Conservation (phyloP, 2,113 vertebrate genomes). For the Nothoprocta perdicaria region DNA sequence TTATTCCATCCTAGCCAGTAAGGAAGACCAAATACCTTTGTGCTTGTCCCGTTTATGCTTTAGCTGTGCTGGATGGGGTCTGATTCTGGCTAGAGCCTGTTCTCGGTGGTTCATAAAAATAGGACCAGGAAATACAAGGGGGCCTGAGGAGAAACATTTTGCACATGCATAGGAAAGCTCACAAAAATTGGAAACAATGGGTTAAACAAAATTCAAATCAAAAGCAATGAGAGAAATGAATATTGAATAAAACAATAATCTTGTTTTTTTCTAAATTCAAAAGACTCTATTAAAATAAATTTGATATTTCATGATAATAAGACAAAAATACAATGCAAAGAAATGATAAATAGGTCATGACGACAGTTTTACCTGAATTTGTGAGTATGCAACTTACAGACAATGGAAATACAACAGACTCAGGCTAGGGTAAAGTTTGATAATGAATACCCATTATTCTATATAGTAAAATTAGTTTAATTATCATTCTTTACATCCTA, state of each 20-base stretch:
- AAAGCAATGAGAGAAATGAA: conserved; percentile 73
- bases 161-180: conserved; percentile 98
- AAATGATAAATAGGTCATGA: neutral
- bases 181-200: conserved; percentile 85
- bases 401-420: neutral
- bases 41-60: conserved; percentile 99
- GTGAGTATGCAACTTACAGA: neutral
- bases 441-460: neutral
- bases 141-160: conserved; percentile 99
- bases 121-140: conserved; percentile 97
- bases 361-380: neutral
- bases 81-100: conserved; percentile 99
- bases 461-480: neutral
- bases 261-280: neutral
- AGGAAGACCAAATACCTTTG: conserved; percentile 98
- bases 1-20: conserved; percentile 83
- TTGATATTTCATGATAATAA: neutral
- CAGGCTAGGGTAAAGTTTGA: neutral
- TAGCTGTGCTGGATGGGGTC: conserved; percentile 96
- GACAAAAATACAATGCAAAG: neutral
- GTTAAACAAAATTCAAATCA: conserved; percentile 80
- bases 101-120: conserved; percentile 99
- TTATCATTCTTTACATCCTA: neutral
- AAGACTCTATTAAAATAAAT: neutral
- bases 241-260: neutral